These are phyloP conservation scores for Ischnus inquisitorius DNA, from an alignment of 2,888 invertebrate species.

Conservation along the genomic window DNA sequence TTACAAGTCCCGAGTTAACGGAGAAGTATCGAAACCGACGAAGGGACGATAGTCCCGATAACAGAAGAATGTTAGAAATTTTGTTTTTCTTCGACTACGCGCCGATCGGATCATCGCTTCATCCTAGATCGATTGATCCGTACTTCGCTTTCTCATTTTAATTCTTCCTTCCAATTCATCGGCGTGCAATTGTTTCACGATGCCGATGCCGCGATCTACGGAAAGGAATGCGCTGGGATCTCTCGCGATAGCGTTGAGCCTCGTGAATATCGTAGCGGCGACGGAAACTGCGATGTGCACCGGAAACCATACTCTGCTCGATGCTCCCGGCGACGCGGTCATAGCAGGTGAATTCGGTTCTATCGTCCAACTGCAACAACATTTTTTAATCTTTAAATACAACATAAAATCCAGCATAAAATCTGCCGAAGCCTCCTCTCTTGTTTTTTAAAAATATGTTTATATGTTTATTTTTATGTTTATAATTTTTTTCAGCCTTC, in stretches of 20 bases:
- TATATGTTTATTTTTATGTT: background rate
- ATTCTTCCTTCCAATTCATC: slow-evolving; percentile 20
- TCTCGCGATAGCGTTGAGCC: slow-evolving; percentile 61
- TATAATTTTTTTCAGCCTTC: slow-evolving; percentile 79
- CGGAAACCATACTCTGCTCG: slow-evolving; percentile 79
- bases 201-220: slow-evolving; percentile 18
- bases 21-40: background rate
- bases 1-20: background rate
- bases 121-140: slow-evolving; percentile 17
- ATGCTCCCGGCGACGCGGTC: slow-evolving; percentile 81
- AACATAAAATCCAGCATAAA: too few relatives aligned
- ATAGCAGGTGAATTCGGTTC: slow-evolving; percentile 77
- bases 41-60: background rate
- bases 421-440: background rate
- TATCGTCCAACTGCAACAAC: background rate
- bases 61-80: slow-evolving; percentile 47
- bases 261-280: slow-evolving; percentile 64
- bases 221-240: slow-evolving; percentile 26
- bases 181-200: background rate
- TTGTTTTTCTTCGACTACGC: background rate
- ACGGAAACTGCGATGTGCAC: slow-evolving; percentile 74
- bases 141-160: background rate
- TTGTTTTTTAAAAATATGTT: background rate
- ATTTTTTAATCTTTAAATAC: slow-evolving; percentile 10
- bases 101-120: background rate